A percentile compares a stretch with the other conserved stretches of the same genome.
These are phyloP conservation scores for Schrankia costaestrigalis DNA, from an alignment of 2,888 invertebrate genomes.

Conservation along the genomic window DNA sequence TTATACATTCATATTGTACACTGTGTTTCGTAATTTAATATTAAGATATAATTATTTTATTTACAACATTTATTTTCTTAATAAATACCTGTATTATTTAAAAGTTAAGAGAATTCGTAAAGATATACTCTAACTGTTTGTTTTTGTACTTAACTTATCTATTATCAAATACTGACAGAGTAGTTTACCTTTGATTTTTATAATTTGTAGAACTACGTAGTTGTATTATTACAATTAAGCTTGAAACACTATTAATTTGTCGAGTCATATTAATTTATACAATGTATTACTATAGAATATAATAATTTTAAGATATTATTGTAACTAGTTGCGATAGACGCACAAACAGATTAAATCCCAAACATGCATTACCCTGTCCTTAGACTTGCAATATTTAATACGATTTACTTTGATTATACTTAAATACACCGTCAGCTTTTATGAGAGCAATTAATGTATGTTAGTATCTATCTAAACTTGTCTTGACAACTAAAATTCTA, in stretches of 20 bases:
- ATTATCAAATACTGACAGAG: constrained; percentile 22
- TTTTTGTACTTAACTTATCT: background rate
- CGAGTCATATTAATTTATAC: constrained; percentile 41
- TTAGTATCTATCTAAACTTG: constrained; percentile 33
- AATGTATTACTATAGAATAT: constrained; percentile 52
- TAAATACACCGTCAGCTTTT: constrained; percentile 5
- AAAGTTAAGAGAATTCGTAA: no score
- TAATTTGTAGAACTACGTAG: constrained; percentile 33
- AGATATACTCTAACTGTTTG: no score
- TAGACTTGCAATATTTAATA: constrained; percentile 23
- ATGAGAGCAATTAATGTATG: constrained; percentile 1
- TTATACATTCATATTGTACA: constrained; percentile 16
- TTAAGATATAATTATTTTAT: constrained; percentile 1
- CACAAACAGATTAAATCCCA: constrained; percentile 40
- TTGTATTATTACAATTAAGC: constrained; percentile 37
- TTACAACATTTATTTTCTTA: background rate
- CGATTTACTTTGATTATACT: constrained; percentile 17
- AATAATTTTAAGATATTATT: constrained; percentile 50
- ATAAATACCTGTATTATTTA: no score
- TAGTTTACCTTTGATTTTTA: constrained; percentile 36
- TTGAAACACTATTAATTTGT: constrained; percentile 51
- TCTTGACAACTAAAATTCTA: constrained; percentile 52
- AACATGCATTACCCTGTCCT: constrained; percentile 28
- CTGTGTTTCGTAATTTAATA: constrained; percentile 5
- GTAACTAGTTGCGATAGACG: constrained; percentile 52